Base-by-base conservation (phyloP, 2,888 invertebrate species). In the Axea sp. region DNA sequence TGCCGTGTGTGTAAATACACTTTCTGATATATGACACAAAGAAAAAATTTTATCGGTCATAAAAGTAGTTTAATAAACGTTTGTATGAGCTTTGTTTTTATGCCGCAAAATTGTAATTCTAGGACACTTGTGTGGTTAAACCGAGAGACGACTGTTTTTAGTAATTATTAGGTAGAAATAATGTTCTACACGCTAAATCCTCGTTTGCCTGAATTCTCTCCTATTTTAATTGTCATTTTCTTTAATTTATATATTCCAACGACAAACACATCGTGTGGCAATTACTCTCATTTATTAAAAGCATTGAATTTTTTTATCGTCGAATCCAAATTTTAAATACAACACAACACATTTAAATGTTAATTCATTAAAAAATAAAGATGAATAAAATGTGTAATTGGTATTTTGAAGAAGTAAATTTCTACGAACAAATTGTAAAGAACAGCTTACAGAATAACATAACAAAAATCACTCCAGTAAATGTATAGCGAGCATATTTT, bases 101-200 rank as follows among this genome's bases (percentile, higher is more conserved):
- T 22, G 1, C n/a, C n/a, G n/a, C 22, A 11, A 26, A 41, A 51
- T 51, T 64, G 41, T 33, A 43, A 51, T 64, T 64, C 51, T 30
- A 17, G 51, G 12, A 43, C 43, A 49, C 39, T 49, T 24, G 39
- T 41, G 31, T n/a, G n/a, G n/a, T n/a, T n/a, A n/a, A n/a, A n/a
- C n/a, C n/a, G n/a, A n/a, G n/a, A n/a, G n/a, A 45, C 17, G 41
- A 64, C 64, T 53, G 35, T 45, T 64, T 53, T 45, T 33, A 22
- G 64, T 53, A 53, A 64, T 64, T 53, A 53, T 53, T 55, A 55
- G 45, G 45, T 55, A 65, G 45, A 65, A 64, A 45, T 64, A 53
- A 64, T 64, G 53, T 33, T 17, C 45, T 17, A 9, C 30, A 19
- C 30, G 51, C 51, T 43, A 53, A 64, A 64, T 53, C 33, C 53